Conservation (phyloP, 2,888 invertebrate genomes). For the Anoplius nigerrimus region DNA sequence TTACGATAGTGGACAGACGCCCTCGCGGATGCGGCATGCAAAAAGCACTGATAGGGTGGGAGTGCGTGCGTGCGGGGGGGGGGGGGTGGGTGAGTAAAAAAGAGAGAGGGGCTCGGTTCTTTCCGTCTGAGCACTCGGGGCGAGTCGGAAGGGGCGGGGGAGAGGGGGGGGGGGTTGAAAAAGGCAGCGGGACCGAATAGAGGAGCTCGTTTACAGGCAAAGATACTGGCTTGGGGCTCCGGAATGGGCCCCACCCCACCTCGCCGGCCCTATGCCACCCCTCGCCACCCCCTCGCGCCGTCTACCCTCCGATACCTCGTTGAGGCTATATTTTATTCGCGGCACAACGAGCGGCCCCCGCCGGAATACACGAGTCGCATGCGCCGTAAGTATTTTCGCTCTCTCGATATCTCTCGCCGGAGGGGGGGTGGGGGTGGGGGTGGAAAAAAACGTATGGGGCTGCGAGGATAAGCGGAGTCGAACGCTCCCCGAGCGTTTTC, state of each 20-base stretch:
- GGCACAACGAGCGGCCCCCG: conserved; percentile 4
- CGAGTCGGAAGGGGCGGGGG: not conserved
- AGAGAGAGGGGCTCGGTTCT: not conserved
- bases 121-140: too few species aligned
- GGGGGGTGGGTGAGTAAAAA: conserved; percentile 1
- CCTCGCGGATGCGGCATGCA: conserved; percentile 38
- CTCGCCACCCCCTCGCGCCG: too few species aligned
- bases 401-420: too few species aligned
- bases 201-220: not conserved
- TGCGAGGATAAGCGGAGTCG: too few species aligned
- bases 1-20: conserved; percentile 54
- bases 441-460: too few species aligned
- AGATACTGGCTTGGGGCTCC: not conserved
- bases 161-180: not conserved
- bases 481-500: too few species aligned
- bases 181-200: not conserved
- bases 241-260: too few species aligned
- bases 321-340: conserved; percentile 15
- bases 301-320: not conserved
- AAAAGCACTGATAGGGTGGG: conserved; percentile 22
- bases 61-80: not conserved
- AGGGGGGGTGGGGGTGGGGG: too few species aligned
- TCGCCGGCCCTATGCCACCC: too few species aligned
- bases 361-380: too few species aligned
- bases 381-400: too few species aligned